phyloP scores from a whole-genome alignment of 1,140 invertebrate genomes.

The Sitobion miscanthi region DNA sequence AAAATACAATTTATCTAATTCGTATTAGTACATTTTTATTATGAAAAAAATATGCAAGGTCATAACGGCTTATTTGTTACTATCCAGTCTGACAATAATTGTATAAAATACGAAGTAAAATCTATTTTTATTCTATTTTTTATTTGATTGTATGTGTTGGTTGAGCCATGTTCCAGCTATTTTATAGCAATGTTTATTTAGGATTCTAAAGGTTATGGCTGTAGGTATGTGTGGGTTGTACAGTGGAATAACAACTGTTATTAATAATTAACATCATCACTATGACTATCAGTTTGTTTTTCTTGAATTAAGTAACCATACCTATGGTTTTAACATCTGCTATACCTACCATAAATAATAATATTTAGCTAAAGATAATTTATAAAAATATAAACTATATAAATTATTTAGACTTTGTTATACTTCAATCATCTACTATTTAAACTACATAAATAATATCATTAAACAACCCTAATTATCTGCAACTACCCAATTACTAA shows the following conservation, averaged over 20 bases:
- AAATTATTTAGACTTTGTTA: background rate
- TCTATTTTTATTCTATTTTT: conserved; percentile 10
- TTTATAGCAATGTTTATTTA: conserved; percentile 35
- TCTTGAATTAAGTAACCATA: background rate
- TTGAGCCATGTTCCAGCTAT: background rate
- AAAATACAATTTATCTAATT: background rate
- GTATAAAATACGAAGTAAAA: background rate
- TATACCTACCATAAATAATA: conserved; percentile 6
- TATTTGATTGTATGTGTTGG: background rate
- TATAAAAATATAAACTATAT: background rate
- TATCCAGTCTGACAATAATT: background rate
- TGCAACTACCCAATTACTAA: background rate
- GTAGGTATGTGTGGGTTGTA: background rate
- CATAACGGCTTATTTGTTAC: background rate
- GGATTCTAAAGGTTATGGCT: background rate
- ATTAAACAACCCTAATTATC: background rate
- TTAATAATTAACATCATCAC: conserved; percentile 13
- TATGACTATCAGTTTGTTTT: background rate
- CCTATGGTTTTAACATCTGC: conserved; percentile 18
- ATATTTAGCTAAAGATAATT: background rate
- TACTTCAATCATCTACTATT: background rate
- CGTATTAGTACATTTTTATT: background rate
- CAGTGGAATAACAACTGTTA: background rate
- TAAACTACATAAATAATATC: conserved; percentile 12
- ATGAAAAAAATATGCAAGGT: background rate